Evolutionary conservation across 1,140 invertebrate genomes (phyloP).

Genomic region (Drosophila sulfurigaster): DNA sequence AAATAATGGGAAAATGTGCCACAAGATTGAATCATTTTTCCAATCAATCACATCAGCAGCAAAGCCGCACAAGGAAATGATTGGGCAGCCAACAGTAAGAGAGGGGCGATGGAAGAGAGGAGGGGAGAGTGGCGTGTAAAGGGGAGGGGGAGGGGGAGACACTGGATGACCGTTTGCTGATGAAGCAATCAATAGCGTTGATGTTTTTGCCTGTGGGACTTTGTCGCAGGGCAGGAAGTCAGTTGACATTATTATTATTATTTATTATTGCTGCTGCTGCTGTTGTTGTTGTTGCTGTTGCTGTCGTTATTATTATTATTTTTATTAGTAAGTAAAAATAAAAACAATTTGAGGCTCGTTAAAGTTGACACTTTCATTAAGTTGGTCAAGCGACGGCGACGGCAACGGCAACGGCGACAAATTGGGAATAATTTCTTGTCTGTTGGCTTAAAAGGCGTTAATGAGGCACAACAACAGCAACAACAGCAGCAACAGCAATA

Average conservation of each 20-base stretch:
- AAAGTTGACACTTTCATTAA: slow-evolving; percentile 83
- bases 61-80: slow-evolving; percentile 45
- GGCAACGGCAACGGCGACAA: slow-evolving; percentile 50
- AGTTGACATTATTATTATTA: slow-evolving; percentile 16
- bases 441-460: slow-evolving; percentile 70
- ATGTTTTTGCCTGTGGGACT: slow-evolving; percentile 42
- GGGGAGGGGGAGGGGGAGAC: neutral
- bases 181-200: slow-evolving; percentile 76
- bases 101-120: neutral
- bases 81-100: slow-evolving; percentile 10
- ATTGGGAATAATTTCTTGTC: slow-evolving; percentile 62
- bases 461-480: slow-evolving; percentile 58
- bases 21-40: slow-evolving; percentile 81
- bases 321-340: slow-evolving; percentile 70
- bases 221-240: slow-evolving; percentile 51
- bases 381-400: slow-evolving; percentile 68
- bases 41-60: slow-evolving; percentile 73
- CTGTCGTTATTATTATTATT: slow-evolving; percentile 40
- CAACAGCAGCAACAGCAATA: slow-evolving; percentile 19
- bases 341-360: slow-evolving; percentile 83
- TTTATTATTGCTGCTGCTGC: slow-evolving; percentile 24
- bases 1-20: slow-evolving; percentile 51
- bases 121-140: neutral
- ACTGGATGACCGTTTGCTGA: slow-evolving; percentile 27
- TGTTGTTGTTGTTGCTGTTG: slow-evolving; percentile 43